phyloP scores from a whole-genome alignment of 2,888 invertebrate species.

The Selenia dentaria region DNA sequence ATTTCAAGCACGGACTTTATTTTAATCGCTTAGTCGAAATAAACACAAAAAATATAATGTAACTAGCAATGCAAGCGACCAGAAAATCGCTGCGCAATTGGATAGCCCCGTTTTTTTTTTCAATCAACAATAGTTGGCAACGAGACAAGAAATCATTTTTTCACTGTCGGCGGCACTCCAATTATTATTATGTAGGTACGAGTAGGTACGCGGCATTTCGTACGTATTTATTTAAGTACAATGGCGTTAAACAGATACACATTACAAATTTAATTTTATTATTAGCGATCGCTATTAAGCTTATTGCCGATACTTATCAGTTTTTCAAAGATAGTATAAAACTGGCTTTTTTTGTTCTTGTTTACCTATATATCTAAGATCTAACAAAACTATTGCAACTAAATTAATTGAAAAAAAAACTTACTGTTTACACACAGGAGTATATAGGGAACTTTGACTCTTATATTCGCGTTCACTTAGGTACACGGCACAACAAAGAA shows the following conservation, averaged over 20 bases:
- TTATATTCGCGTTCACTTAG: slow-evolving; percentile 24
- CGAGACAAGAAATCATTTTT: slow-evolving; percentile 67
- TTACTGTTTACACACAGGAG: too few species aligned
- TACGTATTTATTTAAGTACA: slow-evolving; percentile 20
- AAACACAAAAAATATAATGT: slow-evolving; percentile 61
- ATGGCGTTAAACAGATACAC: background rate
- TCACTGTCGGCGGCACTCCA: slow-evolving; percentile 43
- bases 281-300: too few species aligned
- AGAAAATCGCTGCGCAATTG: slow-evolving; percentile 68
- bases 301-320: too few species aligned
- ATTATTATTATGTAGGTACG: slow-evolving; percentile 4
- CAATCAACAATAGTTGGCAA: slow-evolving; percentile 68
- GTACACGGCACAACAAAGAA: slow-evolving; percentile 46
- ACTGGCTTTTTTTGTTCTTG: too few species aligned
- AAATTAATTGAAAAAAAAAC: too few species aligned
- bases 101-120: slow-evolving; percentile 64
- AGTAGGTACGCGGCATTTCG: slow-evolving; percentile 27
- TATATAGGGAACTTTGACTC: background rate
- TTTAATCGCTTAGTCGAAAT: slow-evolving; percentile 1
- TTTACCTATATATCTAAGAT: too few species aligned
- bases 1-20: slow-evolving; percentile 7
- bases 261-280: too few species aligned
- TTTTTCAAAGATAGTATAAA: too few species aligned
- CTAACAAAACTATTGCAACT: too few species aligned
- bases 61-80: slow-evolving; percentile 41